Conservation (phyloP, 2,113 vertebrate genomes). For the Panurus biarmicus region DNA sequence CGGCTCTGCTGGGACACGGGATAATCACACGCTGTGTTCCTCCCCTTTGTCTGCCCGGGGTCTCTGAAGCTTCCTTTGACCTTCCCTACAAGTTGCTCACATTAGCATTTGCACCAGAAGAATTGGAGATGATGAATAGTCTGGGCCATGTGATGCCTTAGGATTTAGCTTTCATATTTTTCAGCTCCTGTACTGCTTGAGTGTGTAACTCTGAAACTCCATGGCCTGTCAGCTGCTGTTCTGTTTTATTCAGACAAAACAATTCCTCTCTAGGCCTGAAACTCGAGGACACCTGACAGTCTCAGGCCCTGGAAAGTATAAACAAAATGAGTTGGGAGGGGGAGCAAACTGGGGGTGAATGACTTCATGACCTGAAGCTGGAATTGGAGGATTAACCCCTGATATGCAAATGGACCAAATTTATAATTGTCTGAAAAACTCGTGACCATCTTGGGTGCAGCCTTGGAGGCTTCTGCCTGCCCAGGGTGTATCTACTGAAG, state of each 20-base stretch:
- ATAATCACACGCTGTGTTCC: neutral
- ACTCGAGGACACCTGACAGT: neutral
- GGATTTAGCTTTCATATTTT: neutral
- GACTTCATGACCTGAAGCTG: neutral
- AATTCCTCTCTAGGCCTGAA: neutral
- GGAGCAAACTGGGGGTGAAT: neutral
- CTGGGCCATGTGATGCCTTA: neutral
- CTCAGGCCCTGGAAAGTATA: fast-evolving
- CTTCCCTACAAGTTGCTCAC: neutral
- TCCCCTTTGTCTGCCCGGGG: neutral
- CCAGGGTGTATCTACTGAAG: neutral
- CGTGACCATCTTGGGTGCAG: neutral
- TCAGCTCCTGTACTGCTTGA: fast-evolving
- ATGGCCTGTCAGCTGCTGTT: neutral
- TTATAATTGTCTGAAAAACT: neutral
- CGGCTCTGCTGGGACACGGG: neutral
- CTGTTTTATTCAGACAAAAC: neutral
- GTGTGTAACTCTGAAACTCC: neutral
- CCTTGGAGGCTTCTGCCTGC: neutral
- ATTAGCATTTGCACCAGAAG: neutral
- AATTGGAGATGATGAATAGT: neutral
- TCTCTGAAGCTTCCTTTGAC: neutral
- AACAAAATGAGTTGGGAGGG: neutral
- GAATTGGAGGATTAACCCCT: neutral
- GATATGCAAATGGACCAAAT: neutral